Base-by-base conservation (phyloP, 2,113 vertebrate genomes). In the Centropristis striata region DNA sequence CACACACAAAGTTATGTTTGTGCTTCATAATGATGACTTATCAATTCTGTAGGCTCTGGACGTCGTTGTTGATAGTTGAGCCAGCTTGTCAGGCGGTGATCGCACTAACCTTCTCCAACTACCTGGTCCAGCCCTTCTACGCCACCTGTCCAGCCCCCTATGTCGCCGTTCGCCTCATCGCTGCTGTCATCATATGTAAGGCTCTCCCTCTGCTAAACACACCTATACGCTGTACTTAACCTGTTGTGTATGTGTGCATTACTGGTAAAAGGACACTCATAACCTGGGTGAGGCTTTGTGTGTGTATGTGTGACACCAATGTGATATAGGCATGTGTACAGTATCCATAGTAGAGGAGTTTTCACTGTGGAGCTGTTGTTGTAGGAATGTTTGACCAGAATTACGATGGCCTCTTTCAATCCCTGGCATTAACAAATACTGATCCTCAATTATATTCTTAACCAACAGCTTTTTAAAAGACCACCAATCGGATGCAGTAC, bases 51-150 rank as follows among this genome's bases (percentile, higher is more conserved):
- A 94, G 93, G 28, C 75, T 96, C 12, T 96, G 96, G 96, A 95
- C 95, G 0, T 96, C 95, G 0, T 61, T 96, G 85, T 15, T 96
- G 86, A 96, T 96, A 11, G 95, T 96, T 47, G 95, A 96, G 59
- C 96, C 96, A 1, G 95, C 96, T 16, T 94, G 94, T 90, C 95
- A 96, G 90, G 96, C 95, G 2, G 95, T 96, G 75, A 96, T 96
- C 8, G 94, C 94, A 42, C 85, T 96, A 63, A 96, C 96, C 58
- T 96, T 96, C 87, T 93, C 95, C 78, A 94, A 49, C 86, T 96
- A 96, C 80, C 86, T 96, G 68, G 91, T 96, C 46, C 94, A 96
- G 73, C 95, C 96, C 2, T 95, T 96, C 88, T 96, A 94, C 75
- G 89, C 92, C 15, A 89, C 87, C 55, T 96, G 95, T 32, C 0